Conservation (phyloP, 1,140 invertebrate species). For the Spodoptera litura region DNA sequence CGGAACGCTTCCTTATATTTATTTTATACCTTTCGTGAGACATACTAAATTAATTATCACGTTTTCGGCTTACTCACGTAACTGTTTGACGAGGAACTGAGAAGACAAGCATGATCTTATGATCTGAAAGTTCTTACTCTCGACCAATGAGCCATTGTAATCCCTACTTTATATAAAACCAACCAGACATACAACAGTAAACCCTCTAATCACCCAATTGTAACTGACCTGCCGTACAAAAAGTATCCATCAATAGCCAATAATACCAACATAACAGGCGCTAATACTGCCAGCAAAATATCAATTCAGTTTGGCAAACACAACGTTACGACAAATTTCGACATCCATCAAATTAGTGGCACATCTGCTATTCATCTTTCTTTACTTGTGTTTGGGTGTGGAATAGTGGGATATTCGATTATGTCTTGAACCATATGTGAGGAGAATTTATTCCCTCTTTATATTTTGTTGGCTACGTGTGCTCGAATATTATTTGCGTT, state of each 20-base stretch:
- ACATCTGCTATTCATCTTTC: constrained; percentile 36
- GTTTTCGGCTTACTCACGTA: too few relatives aligned
- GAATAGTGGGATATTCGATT: constrained; percentile 33
- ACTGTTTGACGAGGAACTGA: too few relatives aligned
- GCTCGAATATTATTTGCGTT: constrained; percentile 30
- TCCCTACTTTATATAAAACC: too few relatives aligned
- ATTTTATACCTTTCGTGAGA: too few relatives aligned
- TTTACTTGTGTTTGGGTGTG: constrained; percentile 9
- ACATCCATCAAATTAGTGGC: constrained; percentile 36
- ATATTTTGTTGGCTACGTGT: constrained; percentile 21
- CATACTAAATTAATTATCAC: too few relatives aligned
- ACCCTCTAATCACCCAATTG: background rate
- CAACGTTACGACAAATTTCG: constrained; percentile 16
- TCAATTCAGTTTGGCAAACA: background rate
- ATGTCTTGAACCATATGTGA: constrained; percentile 21
- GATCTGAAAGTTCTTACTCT: too few relatives aligned
- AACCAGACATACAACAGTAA: too few relatives aligned
- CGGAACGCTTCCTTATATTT: too few relatives aligned
- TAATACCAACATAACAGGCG: background rate
- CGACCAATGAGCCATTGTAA: too few relatives aligned
- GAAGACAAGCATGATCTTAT: too few relatives aligned
- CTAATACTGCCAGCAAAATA: constrained; percentile 10
- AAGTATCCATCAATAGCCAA: background rate
- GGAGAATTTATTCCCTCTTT: constrained; percentile 28
- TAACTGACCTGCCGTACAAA: background rate